Evolutionary conservation across 2,113 vertebrate species (phyloP).

Genomic region (Nothocercus nigrocapillus): DNA sequence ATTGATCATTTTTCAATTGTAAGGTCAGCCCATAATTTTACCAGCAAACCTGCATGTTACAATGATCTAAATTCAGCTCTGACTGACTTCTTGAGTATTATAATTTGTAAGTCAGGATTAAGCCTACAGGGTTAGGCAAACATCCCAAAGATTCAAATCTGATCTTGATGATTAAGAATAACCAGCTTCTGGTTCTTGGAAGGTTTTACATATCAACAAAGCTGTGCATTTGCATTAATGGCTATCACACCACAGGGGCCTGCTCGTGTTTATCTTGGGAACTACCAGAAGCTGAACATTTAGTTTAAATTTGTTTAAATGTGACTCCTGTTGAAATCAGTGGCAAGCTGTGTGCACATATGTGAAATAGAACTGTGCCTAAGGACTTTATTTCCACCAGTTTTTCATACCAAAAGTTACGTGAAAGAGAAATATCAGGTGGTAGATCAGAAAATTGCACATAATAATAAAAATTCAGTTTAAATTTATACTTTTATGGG

Average conservation of each 20-base stretch:
- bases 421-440: not conserved
- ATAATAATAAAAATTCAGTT: not conserved
- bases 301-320: constrained; percentile 68
- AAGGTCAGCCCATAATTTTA: not conserved
- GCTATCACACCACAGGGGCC: constrained; percentile 67
- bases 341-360: constrained; percentile 71
- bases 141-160: constrained; percentile 67
- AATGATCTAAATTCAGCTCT: not conserved
- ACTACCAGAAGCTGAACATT: constrained; percentile 67
- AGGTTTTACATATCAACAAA: constrained; percentile 70
- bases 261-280: constrained; percentile 69
- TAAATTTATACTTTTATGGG: not conserved
- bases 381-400: constrained; percentile 41
- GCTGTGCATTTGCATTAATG: constrained; percentile 65
- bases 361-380: constrained; percentile 36
- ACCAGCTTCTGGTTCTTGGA: constrained; percentile 63
- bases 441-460: not conserved
- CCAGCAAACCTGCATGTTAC: not conserved
- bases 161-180: constrained; percentile 71
- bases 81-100: not conserved
- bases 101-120: constrained; percentile 61
- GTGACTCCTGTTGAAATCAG: constrained; percentile 59
- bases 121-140: constrained; percentile 65
- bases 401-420: constrained; percentile 33
- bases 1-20: constrained; percentile 6